Conservation (phyloP, 2,113 vertebrate species). For the Platanista minor region DNA sequence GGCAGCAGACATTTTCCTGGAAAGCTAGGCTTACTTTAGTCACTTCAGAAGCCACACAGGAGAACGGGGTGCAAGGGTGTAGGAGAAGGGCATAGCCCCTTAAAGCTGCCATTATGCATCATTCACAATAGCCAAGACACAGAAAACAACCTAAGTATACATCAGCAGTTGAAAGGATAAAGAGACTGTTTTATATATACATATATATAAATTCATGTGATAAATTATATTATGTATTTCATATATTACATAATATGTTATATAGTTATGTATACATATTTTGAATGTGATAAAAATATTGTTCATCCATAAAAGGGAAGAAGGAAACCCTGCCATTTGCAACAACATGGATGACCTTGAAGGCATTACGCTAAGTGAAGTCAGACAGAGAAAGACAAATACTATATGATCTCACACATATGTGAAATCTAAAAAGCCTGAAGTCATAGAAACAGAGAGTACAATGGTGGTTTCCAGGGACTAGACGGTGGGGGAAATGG, state of each 20-base stretch:
- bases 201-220: too few species aligned
- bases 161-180: not conserved
- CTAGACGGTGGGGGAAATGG: not conserved
- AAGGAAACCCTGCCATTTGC: not conserved
- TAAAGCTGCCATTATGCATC: not conserved
- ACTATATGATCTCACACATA: not conserved
- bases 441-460: not conserved
- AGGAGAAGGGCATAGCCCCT: not conserved
- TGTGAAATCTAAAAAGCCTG: not conserved
- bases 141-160: not conserved
- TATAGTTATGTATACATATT: not conserved
- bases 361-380: not conserved
- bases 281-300: not conserved
- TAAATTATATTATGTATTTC: too few species aligned
- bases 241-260: too few species aligned
- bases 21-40: not conserved
- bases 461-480: not conserved
- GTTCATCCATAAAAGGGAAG: not conserved
- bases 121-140: not conserved
- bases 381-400: not conserved
- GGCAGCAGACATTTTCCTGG: constrained; percentile 14
- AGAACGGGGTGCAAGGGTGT: not conserved
- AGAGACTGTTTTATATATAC: not conserved
- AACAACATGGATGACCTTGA: not conserved
- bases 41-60: not conserved